Evolutionary conservation across 2,888 invertebrate species (phyloP), one percentile per base, ranked within the genome.

Genomic region (Aleiodes testaceus): DNA sequence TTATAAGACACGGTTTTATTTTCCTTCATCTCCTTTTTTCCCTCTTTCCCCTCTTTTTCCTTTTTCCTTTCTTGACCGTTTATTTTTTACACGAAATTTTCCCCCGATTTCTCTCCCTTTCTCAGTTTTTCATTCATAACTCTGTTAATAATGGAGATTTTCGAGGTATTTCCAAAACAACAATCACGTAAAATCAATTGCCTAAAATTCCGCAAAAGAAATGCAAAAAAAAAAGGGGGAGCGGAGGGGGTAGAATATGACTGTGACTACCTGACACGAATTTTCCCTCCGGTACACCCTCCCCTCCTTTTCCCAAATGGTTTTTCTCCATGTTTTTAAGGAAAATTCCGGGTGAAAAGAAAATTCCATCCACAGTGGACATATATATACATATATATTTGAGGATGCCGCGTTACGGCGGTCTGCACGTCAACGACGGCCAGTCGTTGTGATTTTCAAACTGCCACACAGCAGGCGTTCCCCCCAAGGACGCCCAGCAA

Each of bases 261-360:
- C n/a, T n/a, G n/a, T n/a, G n/a, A n/a, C n/a, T 69, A 69, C 69
- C 69, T 69, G 69, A 69, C 69, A 69, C 47, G 61, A 61, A 69
- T 69, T 69, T 69, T 61, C 59, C 69, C 26, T 20, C 52, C 22
- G 36, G 36, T 36, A 36, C 9, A 9, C 3, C 9, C 36, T 6
- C 9, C 9, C 9, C 36, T 1, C 4, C 11, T 11, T 9, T 7
- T 1, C n/a, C n/a, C n/a, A n/a, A n/a, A n/a, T n/a, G n/a, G n/a
- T 36, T 36, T 12, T 22, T 18, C 12, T 2, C 26, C 5, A 1
- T 26, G 0, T 26, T 53, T 16, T 22, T 49, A n/a, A 16, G 50
- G n/a, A n/a, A n/a, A 16, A 18, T 18, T 36, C 36, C 9, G 50
- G 16, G 14, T 2, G 50, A 9, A 7, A 11, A 49, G 16, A 49